These are phyloP conservation scores for Camponotus vicinus DNA, from an alignment of 1,140 invertebrate genomes.

Conservation along the genomic window DNA sequence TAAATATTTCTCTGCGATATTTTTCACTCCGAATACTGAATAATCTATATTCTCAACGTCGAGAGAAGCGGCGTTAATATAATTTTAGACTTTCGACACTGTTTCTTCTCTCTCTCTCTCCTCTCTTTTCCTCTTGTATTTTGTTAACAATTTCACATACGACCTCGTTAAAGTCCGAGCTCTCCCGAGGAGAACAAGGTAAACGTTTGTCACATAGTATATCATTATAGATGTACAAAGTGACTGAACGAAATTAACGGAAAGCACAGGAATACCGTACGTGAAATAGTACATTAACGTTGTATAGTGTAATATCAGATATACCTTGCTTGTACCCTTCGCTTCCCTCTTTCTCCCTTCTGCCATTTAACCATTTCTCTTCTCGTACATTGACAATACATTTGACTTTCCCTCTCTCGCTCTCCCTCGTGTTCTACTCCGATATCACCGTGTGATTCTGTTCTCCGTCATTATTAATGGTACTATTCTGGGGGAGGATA, in stretches of 20 bases:
- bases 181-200: slow-evolving; percentile 36
- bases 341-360: background rate
- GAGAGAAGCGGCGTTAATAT: background rate
- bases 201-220: slow-evolving; percentile 64
- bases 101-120: background rate
- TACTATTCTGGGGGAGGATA: slow-evolving; percentile 29
- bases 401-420: slow-evolving; percentile 48
- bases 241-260: slow-evolving; percentile 55
- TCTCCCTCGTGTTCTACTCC: slow-evolving; percentile 9
- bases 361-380: slow-evolving; percentile 9
- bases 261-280: slow-evolving; percentile 54
- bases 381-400: slow-evolving; percentile 20
- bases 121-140: background rate
- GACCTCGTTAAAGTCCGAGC: background rate
- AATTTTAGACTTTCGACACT: slow-evolving; percentile 19
- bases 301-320: slow-evolving; percentile 60
- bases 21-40: background rate
- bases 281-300: slow-evolving; percentile 69
- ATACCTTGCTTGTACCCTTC: slow-evolving; percentile 19
- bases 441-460: slow-evolving; percentile 23
- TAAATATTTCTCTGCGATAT: background rate
- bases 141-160: slow-evolving; percentile 14
- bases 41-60: background rate
- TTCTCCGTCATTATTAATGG: slow-evolving; percentile 68
- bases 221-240: slow-evolving; percentile 42